Percentiles rank a stretch among this genome's conserved stretches.
These are phyloP conservation scores for Diaphora mendica DNA, from an alignment of 2,888 invertebrate genomes.

Conservation along the genomic window DNA sequence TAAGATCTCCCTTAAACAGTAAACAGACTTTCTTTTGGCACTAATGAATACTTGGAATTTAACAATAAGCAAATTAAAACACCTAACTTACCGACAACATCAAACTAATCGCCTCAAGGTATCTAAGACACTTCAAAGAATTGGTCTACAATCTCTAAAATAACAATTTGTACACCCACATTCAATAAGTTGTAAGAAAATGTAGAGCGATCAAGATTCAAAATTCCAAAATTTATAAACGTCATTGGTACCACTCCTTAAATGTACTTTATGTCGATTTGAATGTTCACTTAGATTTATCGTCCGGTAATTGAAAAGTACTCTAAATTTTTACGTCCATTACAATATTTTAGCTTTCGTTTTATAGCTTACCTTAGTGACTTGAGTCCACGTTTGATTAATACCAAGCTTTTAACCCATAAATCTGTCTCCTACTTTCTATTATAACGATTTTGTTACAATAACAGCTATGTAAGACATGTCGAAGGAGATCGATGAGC, in stretches of 20 bases:
- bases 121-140: not conserved
- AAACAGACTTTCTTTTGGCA: not conserved
- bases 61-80: not conserved
- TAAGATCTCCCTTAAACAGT: no score
- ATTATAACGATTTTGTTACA: not conserved
- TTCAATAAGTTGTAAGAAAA: not conserved
- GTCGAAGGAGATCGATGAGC: not conserved
- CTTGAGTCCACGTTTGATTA: not conserved
- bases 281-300: constrained; percentile 8
- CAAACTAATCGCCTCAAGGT: not conserved
- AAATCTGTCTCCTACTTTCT: constrained; percentile 7
- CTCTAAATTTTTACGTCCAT: constrained; percentile 9
- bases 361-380: constrained; percentile 8
- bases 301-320: constrained; percentile 27
- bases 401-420: constrained; percentile 1
- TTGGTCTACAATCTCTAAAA: not conserved
- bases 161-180: not conserved
- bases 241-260: not conserved
- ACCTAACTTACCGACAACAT: not conserved
- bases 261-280: not conserved
- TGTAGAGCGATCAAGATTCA: not conserved
- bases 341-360: constrained; percentile 11
- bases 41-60: not conserved
- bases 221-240: not conserved
- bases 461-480: not conserved